phyloP scores from a whole-genome alignment of 64 coral and sea anemone genomes.

The Platygyra sinensis region DNA sequence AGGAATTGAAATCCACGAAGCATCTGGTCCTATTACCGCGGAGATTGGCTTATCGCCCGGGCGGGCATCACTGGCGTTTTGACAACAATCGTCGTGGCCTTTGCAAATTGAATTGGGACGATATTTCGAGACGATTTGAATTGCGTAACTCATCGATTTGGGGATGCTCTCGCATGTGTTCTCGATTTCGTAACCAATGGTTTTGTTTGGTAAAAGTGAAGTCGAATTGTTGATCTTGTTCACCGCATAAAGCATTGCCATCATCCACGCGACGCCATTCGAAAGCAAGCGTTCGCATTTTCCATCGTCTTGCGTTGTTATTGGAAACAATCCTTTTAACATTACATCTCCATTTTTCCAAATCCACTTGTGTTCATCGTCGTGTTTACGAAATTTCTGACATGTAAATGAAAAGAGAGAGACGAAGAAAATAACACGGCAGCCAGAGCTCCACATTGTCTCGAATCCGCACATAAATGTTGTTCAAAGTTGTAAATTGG shows the following conservation, averaged over 20 bases:
- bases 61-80: neutral
- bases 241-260: slow-evolving; percentile 86
- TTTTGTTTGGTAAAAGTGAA: slow-evolving; percentile 53
- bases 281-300: slow-evolving; percentile 49
- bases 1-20: slow-evolving; percentile 88
- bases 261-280: slow-evolving; percentile 70
- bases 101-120: slow-evolving; percentile 83
- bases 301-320: slow-evolving; percentile 62
- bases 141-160: slow-evolving; percentile 76
- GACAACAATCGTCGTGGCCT: slow-evolving; percentile 58
- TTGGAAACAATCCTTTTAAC: slow-evolving; percentile 75
- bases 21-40: slow-evolving; percentile 83
- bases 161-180: slow-evolving; percentile 87
- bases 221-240: slow-evolving; percentile 77
- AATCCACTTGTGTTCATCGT: neutral
- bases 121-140: slow-evolving; percentile 87
- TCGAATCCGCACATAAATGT: neutral
- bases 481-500: neutral
- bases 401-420: neutral
- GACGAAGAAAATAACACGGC: neutral
- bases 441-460: neutral
- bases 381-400: neutral
- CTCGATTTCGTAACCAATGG: slow-evolving; percentile 89
- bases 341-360: slow-evolving; percentile 65
- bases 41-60: slow-evolving; percentile 21